Evolutionary conservation across 2,888 invertebrate species (phyloP).

Genomic region (Platycheirus rosarum): DNA sequence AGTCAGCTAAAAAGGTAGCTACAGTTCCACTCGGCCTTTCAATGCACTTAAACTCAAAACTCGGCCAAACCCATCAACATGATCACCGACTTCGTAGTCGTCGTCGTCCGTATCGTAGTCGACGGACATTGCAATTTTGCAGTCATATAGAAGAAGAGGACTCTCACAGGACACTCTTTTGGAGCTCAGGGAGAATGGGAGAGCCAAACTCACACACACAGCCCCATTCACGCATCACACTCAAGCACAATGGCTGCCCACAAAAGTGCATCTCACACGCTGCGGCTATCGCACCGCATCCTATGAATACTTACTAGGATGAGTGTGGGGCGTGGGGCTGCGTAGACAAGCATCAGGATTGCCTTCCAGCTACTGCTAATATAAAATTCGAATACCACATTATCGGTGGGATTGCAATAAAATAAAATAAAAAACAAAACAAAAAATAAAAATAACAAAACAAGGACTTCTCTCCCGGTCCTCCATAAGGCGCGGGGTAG

Average conservation of each 20-base stretch:
- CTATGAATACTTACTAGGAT: conserved; percentile 4
- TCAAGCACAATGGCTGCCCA: conserved; percentile 65
- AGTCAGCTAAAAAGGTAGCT: conserved; percentile 57
- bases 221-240: conserved; percentile 71
- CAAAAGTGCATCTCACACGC: conserved; percentile 70
- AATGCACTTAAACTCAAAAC: conserved; percentile 68
- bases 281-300: background rate
- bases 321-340: conserved; percentile 45
- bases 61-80: conserved; percentile 75
- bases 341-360: conserved; percentile 51
- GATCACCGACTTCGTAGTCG: conserved; percentile 64
- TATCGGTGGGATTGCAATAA: conserved; percentile 75
- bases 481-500: conserved; percentile 1
- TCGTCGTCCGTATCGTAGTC: conserved; percentile 33
- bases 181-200: conserved; percentile 42
- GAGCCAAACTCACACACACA: conserved; percentile 68
- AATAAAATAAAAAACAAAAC: conserved; percentile 55
- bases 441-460: conserved; percentile 44
- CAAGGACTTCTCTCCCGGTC: conserved; percentile 65
- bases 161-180: conserved; percentile 53
- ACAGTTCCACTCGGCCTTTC: conserved; percentile 46
- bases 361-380: conserved; percentile 70
- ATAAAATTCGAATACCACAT: conserved; percentile 75
- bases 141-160: conserved; percentile 36
- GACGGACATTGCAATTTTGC: conserved; percentile 17